Evolutionary conservation across 1,140 invertebrate genomes (phyloP).

Genomic region (Procambarus clarkii): DNA sequence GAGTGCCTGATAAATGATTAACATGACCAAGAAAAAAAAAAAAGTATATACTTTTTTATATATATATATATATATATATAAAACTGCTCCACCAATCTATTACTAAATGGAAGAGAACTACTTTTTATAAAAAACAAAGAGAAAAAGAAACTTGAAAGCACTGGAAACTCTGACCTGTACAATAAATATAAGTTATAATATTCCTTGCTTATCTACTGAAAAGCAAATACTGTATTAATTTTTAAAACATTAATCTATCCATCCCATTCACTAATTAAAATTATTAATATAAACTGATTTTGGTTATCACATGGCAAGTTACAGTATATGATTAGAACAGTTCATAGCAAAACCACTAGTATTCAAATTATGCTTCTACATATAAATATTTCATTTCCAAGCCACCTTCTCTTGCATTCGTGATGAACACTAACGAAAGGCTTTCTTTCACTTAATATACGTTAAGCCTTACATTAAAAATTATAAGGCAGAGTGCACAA

Average conservation of each 20-base stretch:
- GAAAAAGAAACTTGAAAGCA: conserved; percentile 13
- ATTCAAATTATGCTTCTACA: conserved; percentile 41
- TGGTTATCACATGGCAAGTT: conserved; percentile 41
- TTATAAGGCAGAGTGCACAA: conserved; percentile 61
- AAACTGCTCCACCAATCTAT: background rate
- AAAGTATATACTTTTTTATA: background rate
- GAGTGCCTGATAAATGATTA: background rate
- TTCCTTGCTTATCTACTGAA: background rate
- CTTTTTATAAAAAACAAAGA: background rate
- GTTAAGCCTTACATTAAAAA: conserved; percentile 47
- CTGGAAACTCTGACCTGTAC: background rate
- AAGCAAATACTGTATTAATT: background rate
- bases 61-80: background rate
- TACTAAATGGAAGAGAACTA: conserved; percentile 3
- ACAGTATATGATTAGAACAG: conserved; percentile 16
- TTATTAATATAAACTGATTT: conserved; percentile 17
- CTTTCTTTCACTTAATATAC: conserved; percentile 33
- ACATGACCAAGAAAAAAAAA: background rate
- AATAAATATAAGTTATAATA: conserved; percentile 2
- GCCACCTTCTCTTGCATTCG: conserved; percentile 9
- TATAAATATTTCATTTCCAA: conserved; percentile 13
- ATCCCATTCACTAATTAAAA: background rate
- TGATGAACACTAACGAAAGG: conserved; percentile 21
- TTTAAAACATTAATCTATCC: conserved; percentile 9
- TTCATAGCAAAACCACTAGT: conserved; percentile 34